Base-by-base conservation (phyloP, 2,888 invertebrate genomes). In the Drosophila demipolita region DNA sequence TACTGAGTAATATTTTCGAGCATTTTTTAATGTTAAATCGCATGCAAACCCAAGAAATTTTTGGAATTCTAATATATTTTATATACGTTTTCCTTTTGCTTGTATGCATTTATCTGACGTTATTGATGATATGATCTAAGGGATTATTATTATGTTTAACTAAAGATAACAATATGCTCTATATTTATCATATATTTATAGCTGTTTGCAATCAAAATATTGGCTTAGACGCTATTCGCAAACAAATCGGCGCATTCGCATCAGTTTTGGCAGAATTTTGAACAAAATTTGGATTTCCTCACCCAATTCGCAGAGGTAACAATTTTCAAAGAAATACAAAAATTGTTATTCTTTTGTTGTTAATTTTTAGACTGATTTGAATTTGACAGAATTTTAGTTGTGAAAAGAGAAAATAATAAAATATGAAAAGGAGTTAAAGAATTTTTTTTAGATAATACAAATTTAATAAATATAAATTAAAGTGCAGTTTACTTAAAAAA, bases 201-300 rank as follows among this genome's bases (percentile, higher is more conserved):
- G 54, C 36, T 36, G 23, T 55, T 55, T 55, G 36, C 54, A 55
- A 29, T 26, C 54, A 38, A 23, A 55, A n/a, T 38, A 55, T 55
- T 55, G 54, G 54, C 36, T 55, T 36, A 55, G 36, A 55, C 54
- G 54, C 38, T 36, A 36, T 36, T 11, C 38, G 54, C 54, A 55
- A 55, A 55, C 36, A 55, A 55, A 55, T 36, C 54, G 54, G n/a
- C 35, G 54, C 35, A 55, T 55, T 26, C 54, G 26, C 54, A 55
- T 55, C 38, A 55, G 36, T 36, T 36, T 55, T 55, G 54, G 54
- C 38, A 1, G 38, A 55, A 29, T 55, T 7, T 38, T 55, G 26
- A 38, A 32, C 42, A 55, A 55, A 55, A 55, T 55, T 15, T 36
- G 54, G 54, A 55, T 38, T 8, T 17, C 26, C 12, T 33, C 53